Percentiles rank a stretch among this genome's conserved stretches.
Evolutionary conservation across 2,797 vertebrate genomes (phyloP).

Genomic region (Tauraco hartlaubi): DNA sequence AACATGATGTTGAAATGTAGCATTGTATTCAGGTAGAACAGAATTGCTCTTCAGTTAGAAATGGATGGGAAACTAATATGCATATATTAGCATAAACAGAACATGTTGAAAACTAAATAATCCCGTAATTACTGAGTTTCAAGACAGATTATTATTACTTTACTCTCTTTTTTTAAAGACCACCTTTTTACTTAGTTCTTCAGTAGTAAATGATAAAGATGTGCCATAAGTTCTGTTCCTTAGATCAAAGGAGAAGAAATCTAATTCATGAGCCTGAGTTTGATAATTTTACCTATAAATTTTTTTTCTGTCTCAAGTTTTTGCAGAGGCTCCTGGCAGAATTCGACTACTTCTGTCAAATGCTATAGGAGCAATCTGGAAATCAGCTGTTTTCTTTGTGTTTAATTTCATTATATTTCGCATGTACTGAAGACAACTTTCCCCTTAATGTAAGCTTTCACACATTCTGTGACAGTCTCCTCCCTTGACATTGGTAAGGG

Average conservation of each 20-base stretch:
- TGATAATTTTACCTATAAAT: not conserved
- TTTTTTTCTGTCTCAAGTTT: not conserved
- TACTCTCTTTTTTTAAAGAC: not conserved
- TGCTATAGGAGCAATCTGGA: not conserved
- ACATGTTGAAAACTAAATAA: not conserved
- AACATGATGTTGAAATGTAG: not conserved
- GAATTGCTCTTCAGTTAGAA: not conserved
- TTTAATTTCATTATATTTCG: not conserved
- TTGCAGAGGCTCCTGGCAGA: not conserved
- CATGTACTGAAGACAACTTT: not conserved
- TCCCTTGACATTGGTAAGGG: not conserved
- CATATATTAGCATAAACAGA: not conserved
- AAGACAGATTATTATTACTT: not conserved
- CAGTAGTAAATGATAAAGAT: not conserved
- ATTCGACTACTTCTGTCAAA: not conserved
- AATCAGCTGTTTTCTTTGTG: not conserved
- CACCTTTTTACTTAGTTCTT: not conserved
- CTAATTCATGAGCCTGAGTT: not conserved
- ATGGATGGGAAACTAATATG: not conserved
- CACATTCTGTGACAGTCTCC: not conserved
- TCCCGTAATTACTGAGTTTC: not conserved
- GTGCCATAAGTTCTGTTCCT: fast-evolving
- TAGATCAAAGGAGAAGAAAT: not conserved
- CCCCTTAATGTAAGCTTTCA: not conserved
- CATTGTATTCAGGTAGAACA: not conserved